Evolutionary conservation across 2,888 invertebrate genomes (phyloP).

Genomic region (Apamea crenata): DNA sequence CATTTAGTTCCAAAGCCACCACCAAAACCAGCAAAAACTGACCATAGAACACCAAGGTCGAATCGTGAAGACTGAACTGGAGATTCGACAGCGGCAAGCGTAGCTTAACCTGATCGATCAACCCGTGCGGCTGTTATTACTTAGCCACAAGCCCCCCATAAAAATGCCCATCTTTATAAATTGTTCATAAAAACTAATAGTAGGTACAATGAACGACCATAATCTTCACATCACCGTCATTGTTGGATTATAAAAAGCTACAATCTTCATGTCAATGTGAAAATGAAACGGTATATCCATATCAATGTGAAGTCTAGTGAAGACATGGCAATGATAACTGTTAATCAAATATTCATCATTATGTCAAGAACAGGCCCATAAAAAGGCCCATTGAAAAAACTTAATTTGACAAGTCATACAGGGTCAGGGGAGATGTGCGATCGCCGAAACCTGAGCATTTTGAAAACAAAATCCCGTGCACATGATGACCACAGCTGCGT

Average conservation of each 20-base stretch:
- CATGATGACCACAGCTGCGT: too few species aligned
- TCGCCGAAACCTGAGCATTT: too few species aligned
- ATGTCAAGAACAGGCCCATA: neutral
- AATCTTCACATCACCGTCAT: neutral
- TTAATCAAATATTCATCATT: neutral
- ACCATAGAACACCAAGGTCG: neutral
- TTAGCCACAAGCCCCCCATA: too few species aligned
- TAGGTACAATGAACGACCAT: neutral
- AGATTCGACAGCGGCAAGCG: neutral
- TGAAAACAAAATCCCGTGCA: too few species aligned
- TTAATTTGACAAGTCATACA: neutral
- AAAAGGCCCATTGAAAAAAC: neutral
- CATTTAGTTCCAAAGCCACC: too few species aligned
- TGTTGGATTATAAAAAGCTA: conserved; percentile 5
- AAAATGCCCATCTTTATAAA: neutral
- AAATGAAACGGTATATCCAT: conserved; percentile 31
- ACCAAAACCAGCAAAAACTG: too few species aligned
- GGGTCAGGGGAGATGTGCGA: too few species aligned
- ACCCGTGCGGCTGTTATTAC: too few species aligned
- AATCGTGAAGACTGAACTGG: too few species aligned
- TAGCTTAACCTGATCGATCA: too few species aligned
- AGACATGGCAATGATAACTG: conserved; percentile 3
- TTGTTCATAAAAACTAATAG: neutral
- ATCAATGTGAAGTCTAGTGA: neutral
- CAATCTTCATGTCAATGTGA: conserved; percentile 11